Evolutionary conservation across 2,113 vertebrate genomes (phyloP).

Genomic region (Fulmarus glacialis): DNA sequence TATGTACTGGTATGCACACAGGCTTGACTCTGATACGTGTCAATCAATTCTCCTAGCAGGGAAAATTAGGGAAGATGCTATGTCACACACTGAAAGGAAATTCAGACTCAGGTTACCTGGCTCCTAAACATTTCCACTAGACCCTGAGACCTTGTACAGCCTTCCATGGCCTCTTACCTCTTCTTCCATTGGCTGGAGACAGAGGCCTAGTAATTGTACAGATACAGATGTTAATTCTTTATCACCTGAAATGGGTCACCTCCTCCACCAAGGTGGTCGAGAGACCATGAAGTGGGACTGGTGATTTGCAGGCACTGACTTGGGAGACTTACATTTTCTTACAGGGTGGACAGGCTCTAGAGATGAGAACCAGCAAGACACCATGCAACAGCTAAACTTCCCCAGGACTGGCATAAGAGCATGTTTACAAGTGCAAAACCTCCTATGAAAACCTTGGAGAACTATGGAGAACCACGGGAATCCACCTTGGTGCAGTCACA

Average conservation of each 20-base stretch:
- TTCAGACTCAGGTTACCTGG: background rate
- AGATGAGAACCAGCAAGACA: background rate
- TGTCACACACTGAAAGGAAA: background rate
- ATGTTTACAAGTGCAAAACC: background rate
- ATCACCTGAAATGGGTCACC: background rate
- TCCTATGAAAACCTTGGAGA: background rate
- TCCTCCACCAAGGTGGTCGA: background rate
- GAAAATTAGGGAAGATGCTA: background rate
- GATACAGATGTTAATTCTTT: background rate
- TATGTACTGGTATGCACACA: fast-evolving
- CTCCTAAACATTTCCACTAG: background rate
- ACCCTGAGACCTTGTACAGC: background rate
- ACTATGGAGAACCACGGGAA: background rate
- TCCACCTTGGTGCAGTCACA: background rate
- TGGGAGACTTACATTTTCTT: background rate
- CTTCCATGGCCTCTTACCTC: background rate
- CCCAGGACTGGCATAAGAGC: background rate
- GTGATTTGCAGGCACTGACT: background rate
- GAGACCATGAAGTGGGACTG: background rate
- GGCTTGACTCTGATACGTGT: background rate
- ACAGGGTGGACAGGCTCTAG: background rate
- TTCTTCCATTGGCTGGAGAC: background rate
- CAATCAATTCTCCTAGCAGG: background rate
- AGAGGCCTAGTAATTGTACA: background rate
- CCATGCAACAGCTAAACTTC: background rate